These are phyloP conservation scores for Hyperoplus immaculatus DNA, from an alignment of 2,797 vertebrate genomes.

Conservation along the genomic window DNA sequence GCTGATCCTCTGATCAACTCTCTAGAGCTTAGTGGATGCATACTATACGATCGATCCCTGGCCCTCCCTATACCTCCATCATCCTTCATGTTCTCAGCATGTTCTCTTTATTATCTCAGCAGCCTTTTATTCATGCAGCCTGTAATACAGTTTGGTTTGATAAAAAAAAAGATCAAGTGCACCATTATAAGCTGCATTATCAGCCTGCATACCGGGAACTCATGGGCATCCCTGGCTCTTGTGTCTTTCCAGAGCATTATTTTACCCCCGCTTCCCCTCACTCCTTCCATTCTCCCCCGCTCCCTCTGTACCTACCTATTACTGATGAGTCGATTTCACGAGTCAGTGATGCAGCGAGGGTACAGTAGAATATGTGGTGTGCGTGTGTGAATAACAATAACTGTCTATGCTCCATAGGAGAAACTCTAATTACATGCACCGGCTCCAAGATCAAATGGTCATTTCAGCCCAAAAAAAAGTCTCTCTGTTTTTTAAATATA, in stretches of 20 bases:
- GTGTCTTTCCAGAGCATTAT: constrained; percentile 48
- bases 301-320: constrained; percentile 73
- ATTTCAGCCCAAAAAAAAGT: constrained; percentile 48
- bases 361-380: constrained; percentile 77
- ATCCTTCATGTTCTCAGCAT: constrained; percentile 55
- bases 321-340: constrained; percentile 84
- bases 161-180: constrained; percentile 24
- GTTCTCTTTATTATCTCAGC: constrained; percentile 39
- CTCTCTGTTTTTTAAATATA: constrained; percentile 3
- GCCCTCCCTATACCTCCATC: constrained; percentile 51
- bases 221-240: constrained; percentile 34
- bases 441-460: constrained; percentile 57
- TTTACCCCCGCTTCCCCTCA: constrained; percentile 44
- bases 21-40: constrained; percentile 65
- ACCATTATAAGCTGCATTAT: constrained; percentile 62
- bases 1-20: constrained; percentile 68
- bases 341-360: constrained; percentile 79
- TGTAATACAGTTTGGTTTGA: constrained; percentile 52
- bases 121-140: constrained; percentile 41
- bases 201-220: constrained; percentile 52
- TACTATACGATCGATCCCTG: constrained; percentile 63
- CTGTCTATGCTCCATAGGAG: constrained; percentile 67
- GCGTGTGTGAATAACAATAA: constrained; percentile 80
- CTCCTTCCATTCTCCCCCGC: constrained; percentile 40
- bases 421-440: constrained; percentile 73